Evolutionary conservation across 1,140 invertebrate species (phyloP).

Genomic region (Pollicipes pollicipes): DNA sequence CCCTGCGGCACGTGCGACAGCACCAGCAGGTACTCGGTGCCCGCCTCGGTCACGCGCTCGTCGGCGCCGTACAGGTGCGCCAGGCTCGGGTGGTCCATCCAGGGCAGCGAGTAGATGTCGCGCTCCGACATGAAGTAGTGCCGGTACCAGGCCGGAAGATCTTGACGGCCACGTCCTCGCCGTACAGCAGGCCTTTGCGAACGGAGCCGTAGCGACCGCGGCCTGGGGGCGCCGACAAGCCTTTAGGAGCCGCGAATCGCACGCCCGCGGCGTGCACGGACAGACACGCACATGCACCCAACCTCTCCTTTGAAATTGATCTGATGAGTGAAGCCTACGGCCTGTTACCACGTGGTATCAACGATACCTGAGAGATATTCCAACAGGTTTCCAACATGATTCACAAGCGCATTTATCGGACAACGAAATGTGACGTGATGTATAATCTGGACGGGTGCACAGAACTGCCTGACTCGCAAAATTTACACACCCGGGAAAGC

Average conservation of each 20-base stretch:
- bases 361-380: not conserved
- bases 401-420: too few species aligned
- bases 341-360: not conserved
- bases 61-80: conserved; percentile 58
- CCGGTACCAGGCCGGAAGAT: conserved; percentile 47
- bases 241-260: too few species aligned
- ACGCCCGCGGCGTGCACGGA: not conserved
- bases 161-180: conserved; percentile 62
- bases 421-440: too few species aligned
- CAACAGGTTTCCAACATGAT: not conserved
- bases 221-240: too few species aligned
- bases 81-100: conserved; percentile 53
- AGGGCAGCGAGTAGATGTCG: conserved; percentile 54
- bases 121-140: conserved; percentile 56
- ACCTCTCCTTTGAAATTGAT: not conserved
- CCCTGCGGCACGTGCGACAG: conserved; percentile 37
- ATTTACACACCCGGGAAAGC: too few species aligned
- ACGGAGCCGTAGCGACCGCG: conserved; percentile 55
- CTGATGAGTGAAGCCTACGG: too few species aligned
- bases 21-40: conserved; percentile 48
- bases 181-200: conserved; percentile 50
- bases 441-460: too few species aligned
- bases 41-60: conserved; percentile 40
- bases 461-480: too few species aligned
- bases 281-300: conserved; percentile 8